phyloP scores from a whole-genome alignment of 2,113 vertebrate species.

The Proterorhinus semilunaris region DNA sequence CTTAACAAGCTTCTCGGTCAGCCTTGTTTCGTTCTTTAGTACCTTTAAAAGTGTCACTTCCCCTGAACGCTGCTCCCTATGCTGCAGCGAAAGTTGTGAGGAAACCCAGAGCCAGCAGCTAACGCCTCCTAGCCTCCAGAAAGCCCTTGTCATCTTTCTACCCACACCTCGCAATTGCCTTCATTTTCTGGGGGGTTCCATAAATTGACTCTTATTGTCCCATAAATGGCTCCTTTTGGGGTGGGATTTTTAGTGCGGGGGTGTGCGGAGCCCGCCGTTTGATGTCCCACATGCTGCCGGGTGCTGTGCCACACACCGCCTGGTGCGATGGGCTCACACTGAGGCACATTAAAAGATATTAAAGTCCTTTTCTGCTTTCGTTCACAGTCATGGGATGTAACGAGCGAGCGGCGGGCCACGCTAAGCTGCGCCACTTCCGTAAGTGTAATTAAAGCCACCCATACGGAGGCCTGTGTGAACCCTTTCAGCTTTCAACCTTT shows the following conservation, averaged over 20 bases:
- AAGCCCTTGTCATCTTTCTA: constrained; percentile 70
- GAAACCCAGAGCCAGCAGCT: constrained; percentile 46
- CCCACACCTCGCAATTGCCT: constrained; percentile 68
- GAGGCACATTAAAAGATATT: constrained; percentile 67
- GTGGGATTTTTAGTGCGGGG: constrained; percentile 64
- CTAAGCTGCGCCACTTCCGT: constrained; percentile 64
- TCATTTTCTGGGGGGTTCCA: constrained; percentile 66
- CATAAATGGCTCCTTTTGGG: constrained; percentile 73
- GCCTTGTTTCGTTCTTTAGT: not conserved
- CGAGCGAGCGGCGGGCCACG: constrained; percentile 50
- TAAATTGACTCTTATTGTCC: constrained; percentile 71
- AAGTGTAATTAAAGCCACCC: constrained; percentile 59
- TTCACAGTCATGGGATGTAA: constrained; percentile 67
- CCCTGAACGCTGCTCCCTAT: constrained; percentile 10
- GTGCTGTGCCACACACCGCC: constrained; percentile 55
- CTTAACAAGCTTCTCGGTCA: constrained; percentile 2
- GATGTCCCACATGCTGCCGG: constrained; percentile 62
- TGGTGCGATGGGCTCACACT: constrained; percentile 49
- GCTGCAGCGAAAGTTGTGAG: constrained; percentile 37
- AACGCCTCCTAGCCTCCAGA: constrained; percentile 37
- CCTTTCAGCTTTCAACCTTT: constrained; percentile 39
- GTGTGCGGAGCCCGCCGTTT: constrained; percentile 65
- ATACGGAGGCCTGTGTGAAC: constrained; percentile 51
- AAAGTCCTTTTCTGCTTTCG: constrained; percentile 66
- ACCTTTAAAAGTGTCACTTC: constrained; percentile 3